Evolutionary conservation across 2,888 invertebrate genomes (phyloP).

Genomic region (Scaptodrosophila latifasciaeformis): DNA sequence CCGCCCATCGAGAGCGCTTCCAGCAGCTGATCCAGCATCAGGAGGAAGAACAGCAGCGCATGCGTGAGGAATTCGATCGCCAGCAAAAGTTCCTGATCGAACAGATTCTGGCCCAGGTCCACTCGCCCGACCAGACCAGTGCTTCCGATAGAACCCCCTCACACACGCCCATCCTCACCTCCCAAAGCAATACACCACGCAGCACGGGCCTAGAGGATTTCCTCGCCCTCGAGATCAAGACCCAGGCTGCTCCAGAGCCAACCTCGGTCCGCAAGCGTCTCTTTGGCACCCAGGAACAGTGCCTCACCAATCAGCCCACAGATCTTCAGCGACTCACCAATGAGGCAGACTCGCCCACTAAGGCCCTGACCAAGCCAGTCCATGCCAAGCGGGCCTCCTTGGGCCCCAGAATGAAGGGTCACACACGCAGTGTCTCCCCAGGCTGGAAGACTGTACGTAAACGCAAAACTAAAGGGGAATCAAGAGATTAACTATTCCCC

Average conservation of each 20-base stretch:
- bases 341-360: constrained; percentile 3
- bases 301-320: neutral
- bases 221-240: neutral
- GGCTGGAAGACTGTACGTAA: constrained; percentile 34
- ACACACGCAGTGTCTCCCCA: constrained; percentile 25
- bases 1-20: constrained; percentile 81
- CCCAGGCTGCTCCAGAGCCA: neutral
- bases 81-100: constrained; percentile 79
- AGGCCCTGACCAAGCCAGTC: neutral
- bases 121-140: constrained; percentile 14
- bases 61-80: constrained; percentile 81
- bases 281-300: constrained; percentile 20
- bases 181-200: constrained; percentile 13
- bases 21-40: constrained; percentile 79
- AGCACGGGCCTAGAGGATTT: constrained; percentile 5
- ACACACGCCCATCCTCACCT: neutral
- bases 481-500: no score
- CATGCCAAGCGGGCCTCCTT: no score
- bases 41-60: constrained; percentile 79
- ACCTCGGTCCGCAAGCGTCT: constrained; percentile 38
- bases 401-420: no score
- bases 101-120: constrained; percentile 63
- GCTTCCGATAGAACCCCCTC: neutral
- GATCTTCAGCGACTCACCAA: constrained; percentile 8
- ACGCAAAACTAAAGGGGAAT: no score